phyloP scores from a whole-genome alignment of 2,888 invertebrate genomes.

The Phymatocera aterrima region DNA sequence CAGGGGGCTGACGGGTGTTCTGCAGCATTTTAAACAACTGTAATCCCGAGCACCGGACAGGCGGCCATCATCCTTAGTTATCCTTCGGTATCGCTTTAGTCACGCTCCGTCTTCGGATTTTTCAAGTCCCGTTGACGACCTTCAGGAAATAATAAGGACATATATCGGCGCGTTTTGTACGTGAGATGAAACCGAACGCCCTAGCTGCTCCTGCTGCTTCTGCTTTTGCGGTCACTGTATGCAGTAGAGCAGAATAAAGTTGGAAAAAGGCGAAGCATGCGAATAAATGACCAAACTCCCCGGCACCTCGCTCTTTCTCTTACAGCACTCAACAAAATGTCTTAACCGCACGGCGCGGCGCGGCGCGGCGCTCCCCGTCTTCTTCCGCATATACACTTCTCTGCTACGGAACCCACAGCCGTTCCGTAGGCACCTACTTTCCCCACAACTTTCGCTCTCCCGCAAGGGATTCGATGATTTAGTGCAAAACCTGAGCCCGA shows the following conservation, averaged over 20 bases:
- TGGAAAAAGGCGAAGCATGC: neutral
- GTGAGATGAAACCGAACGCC: conserved; percentile 21
- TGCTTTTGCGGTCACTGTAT: neutral
- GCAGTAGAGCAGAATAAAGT: conserved; percentile 3
- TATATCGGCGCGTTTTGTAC: conserved; percentile 2
- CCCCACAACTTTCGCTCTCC: conserved; percentile 31
- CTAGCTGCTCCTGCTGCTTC: too few relatives aligned
- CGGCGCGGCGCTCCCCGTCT: neutral
- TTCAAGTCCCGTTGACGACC: conserved; percentile 1
- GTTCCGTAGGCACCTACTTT: conserved; percentile 38
- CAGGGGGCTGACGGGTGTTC: conserved; percentile 42
- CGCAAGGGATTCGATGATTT: conserved; percentile 38
- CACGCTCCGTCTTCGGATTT: conserved; percentile 51
- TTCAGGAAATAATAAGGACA: conserved; percentile 35
- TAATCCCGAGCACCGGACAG: conserved; percentile 53
- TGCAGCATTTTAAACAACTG: conserved; percentile 52
- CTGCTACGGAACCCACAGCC: conserved; percentile 12
- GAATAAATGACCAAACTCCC: neutral
- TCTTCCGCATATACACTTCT: conserved; percentile 2
- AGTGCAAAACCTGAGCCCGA: conserved; percentile 19
- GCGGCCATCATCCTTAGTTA: conserved; percentile 31
- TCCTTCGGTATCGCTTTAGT: conserved; percentile 56
- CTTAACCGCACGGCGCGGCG: neutral
- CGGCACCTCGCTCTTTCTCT: neutral
- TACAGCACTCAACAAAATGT: conserved; percentile 13